Evolutionary conservation across 2,888 invertebrate species (phyloP).

Genomic region (Tenodera sinensis): DNA sequence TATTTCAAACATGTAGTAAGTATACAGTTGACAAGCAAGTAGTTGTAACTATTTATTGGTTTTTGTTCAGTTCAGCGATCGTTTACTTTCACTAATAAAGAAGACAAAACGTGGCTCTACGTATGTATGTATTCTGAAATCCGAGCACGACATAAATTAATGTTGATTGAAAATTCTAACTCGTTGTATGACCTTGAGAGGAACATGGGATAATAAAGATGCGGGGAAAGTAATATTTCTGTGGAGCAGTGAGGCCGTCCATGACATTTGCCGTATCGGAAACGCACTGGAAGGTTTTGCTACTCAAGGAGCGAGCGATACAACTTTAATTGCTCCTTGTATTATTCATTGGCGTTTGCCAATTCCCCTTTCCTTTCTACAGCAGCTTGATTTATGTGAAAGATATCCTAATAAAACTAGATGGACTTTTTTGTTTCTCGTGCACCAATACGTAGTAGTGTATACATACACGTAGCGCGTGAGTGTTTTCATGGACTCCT

Average conservation of each 20-base stretch:
- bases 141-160: not conserved
- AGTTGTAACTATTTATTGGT: too few relatives aligned
- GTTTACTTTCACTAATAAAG: too few relatives aligned
- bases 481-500: not conserved
- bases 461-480: not conserved
- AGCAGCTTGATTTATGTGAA: not conserved
- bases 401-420: not conserved
- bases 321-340: not conserved
- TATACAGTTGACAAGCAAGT: too few relatives aligned
- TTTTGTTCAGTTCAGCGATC: too few relatives aligned
- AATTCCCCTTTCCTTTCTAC: not conserved
- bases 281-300: not conserved
- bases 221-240: not conserved
- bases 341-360: not conserved
- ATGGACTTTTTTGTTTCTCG: not conserved
- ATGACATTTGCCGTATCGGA: not conserved
- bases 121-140: not conserved
- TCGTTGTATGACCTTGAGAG: not conserved
- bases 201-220: not conserved
- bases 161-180: not conserved
- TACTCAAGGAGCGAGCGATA: not conserved
- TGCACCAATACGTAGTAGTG: too few relatives aligned
- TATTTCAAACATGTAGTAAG: too few relatives aligned
- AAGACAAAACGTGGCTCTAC: not conserved
- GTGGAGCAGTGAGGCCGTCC: not conserved